phyloP scores from a whole-genome alignment of 2,113 vertebrate genomes.

The Sus scrofa region DNA sequence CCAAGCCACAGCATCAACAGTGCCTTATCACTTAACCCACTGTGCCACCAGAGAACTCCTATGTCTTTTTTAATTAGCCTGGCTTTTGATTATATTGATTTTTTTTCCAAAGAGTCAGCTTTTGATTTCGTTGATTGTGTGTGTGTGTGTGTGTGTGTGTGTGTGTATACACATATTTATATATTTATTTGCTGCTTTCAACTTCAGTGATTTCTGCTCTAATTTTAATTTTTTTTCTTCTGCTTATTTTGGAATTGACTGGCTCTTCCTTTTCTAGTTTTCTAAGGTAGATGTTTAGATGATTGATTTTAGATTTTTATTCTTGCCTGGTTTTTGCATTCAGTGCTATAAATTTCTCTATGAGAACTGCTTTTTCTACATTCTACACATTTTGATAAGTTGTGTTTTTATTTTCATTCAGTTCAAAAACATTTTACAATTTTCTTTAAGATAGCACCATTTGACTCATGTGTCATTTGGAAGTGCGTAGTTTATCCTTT shows the following conservation, averaged over 20 bases:
- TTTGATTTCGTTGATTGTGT: not conserved
- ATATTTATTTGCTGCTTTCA: not conserved
- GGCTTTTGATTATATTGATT: not conserved
- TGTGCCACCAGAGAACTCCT: no score
- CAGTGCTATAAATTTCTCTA: not conserved
- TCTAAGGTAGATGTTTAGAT: not conserved
- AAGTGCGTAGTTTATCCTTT: not conserved
- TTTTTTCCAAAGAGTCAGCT: not conserved
- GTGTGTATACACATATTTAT: no score
- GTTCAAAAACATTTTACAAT: not conserved
- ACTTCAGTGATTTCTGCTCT: not conserved
- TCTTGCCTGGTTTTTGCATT: not conserved
- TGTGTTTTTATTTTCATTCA: not conserved
- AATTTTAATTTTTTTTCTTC: not conserved
- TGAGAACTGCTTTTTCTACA: not conserved
- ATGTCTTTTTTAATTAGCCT: not conserved
- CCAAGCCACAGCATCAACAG: no score
- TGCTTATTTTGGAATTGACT: not conserved
- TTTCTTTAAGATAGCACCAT: not conserved
- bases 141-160: no score
- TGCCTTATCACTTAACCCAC: no score
- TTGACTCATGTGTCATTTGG: not conserved
- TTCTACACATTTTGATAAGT: not conserved
- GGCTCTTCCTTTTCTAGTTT: not conserved
- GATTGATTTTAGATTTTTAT: not conserved